phyloP scores from a whole-genome alignment of 2,888 invertebrate genomes.

The Diarsia dahlii region DNA sequence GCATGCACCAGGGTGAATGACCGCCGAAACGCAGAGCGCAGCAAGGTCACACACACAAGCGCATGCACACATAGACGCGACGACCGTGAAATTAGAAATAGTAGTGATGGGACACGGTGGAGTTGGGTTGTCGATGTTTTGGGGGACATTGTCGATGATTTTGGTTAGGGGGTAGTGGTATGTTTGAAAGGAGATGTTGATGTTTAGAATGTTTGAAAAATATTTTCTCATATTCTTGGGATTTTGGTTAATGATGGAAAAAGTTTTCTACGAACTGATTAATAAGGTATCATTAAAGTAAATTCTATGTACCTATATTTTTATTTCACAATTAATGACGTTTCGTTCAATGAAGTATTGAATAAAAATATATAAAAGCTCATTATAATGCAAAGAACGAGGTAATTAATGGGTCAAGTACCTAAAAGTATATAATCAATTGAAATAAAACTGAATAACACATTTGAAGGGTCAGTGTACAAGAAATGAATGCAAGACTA shows the following conservation, averaged over 20 bases:
- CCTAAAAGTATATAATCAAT: conserved; percentile 70
- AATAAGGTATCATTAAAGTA: not conserved
- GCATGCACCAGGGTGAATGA: conserved; percentile 86
- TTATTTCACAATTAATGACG: not conserved
- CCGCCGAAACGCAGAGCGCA: conserved; percentile 87
- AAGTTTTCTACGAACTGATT: not conserved
- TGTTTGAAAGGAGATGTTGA: not conserved
- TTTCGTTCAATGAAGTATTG: not conserved
- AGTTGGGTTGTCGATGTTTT: conserved; percentile 41
- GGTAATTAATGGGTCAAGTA: conserved; percentile 66
- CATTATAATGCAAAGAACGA: conserved; percentile 50
- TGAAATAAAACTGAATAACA: conserved; percentile 70
- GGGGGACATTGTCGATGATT: conserved; percentile 32
- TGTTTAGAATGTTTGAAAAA: not conserved
- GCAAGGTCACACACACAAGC: conserved; percentile 89
- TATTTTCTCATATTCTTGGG: too few species aligned
- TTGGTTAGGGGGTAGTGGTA: not conserved
- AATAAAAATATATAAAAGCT: conserved; percentile 24
- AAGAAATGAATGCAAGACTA: conserved; percentile 70
- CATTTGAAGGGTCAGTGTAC: conserved; percentile 77
- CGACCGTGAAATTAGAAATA: conserved; percentile 90
- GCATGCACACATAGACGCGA: conserved; percentile 77
- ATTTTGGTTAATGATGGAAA: not conserved
- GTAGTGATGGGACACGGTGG: conserved; percentile 76
- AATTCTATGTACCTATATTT: too few species aligned